Percentiles rank a stretch among this genome's conserved stretches.
phyloP scores from a whole-genome alignment of 1,140 invertebrate genomes.

The Araneus ventricosus region DNA sequence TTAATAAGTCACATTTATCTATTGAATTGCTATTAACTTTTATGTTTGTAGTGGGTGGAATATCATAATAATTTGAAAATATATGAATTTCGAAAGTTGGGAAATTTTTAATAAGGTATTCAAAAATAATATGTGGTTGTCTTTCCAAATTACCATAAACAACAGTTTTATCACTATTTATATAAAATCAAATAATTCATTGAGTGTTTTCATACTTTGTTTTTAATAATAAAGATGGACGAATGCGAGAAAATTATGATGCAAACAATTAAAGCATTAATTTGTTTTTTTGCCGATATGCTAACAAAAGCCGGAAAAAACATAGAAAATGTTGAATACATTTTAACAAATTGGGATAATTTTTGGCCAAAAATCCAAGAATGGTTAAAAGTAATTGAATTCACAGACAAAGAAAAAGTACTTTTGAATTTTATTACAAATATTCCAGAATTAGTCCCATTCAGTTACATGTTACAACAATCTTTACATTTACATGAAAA shows the following conservation, averaged over 20 bases:
- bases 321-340: neutral
- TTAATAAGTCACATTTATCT: conserved; percentile 25
- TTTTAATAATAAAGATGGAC: conserved; percentile 21
- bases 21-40: neutral
- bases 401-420: neutral
- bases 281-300: conserved; percentile 6
- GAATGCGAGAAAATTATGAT: neutral
- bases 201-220: conserved; percentile 32
- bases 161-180: neutral
- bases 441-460: neutral
- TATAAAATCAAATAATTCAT: conserved; percentile 27
- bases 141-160: conserved; percentile 45
- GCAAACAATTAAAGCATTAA: conserved; percentile 5
- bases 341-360: neutral
- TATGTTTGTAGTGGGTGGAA: neutral
- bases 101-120: conserved; percentile 23
- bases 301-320: neutral
- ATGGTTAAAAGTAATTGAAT: neutral
- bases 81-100: conserved; percentile 23
- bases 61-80: conserved; percentile 14
- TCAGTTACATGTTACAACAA: conserved; percentile 1
- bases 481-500: conserved; percentile 29
- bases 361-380: neutral
- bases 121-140: neutral
- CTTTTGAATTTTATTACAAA: neutral